Evolutionary conservation across 1,140 invertebrate genomes (phyloP).

Genomic region (Halesus radiatus): DNA sequence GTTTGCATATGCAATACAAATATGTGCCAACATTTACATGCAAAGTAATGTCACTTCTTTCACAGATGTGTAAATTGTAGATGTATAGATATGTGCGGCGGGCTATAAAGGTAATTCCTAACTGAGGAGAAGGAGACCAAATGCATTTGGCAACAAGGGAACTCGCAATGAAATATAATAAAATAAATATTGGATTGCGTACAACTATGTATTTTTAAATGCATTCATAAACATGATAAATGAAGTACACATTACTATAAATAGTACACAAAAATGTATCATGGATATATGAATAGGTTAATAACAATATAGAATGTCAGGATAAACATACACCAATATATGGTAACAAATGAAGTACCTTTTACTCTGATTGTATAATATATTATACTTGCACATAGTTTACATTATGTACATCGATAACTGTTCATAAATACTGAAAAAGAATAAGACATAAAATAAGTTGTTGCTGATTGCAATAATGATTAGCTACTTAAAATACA

Average conservation of each 20-base stretch:
- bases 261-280: slow-evolving; percentile 18
- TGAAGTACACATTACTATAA: slow-evolving; percentile 16
- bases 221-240: slow-evolving; percentile 27
- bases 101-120: too few relatives aligned
- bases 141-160: too few relatives aligned
- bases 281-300: slow-evolving; percentile 9
- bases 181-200: not conserved
- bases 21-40: not conserved
- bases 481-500: slow-evolving; percentile 7
- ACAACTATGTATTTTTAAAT: slow-evolving; percentile 37
- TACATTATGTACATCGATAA: slow-evolving; percentile 2
- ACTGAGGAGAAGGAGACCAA: too few relatives aligned
- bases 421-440: not conserved
- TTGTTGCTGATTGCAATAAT: not conserved
- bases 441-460: not conserved
- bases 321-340: slow-evolving; percentile 28
- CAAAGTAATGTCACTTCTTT: not conserved
- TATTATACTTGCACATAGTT: too few relatives aligned
- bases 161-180: not conserved
- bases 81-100: too few relatives aligned
- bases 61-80: too few relatives aligned
- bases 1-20: too few relatives aligned
- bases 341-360: not conserved
- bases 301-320: slow-evolving; percentile 39
- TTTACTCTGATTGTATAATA: slow-evolving; percentile 24